Evolutionary conservation across 2,888 invertebrate genomes (phyloP), one percentile per base, ranked within the genome.

Genomic region (Clivina fossor): DNA sequence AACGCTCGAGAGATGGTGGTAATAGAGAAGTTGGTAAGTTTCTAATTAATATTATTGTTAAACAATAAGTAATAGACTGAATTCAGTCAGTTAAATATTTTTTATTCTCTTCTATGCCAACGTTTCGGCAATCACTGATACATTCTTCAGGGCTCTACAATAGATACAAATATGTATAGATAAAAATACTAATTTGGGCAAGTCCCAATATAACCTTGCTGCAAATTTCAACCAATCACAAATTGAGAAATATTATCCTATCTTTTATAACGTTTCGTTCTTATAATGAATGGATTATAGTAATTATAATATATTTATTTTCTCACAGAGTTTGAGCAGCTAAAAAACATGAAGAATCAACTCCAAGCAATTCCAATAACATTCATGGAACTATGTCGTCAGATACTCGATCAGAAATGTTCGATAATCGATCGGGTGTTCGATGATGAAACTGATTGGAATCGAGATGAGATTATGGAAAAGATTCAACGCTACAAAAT

Each of bases 401-500:
- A 44, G 37, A 53, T 44, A 4, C 8, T 44, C 8, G 37, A 53
- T 16, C 44, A 44, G 11, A 53, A 53, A 53, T 44, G 35, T 16
- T 11, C 18, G 13, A 53, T 55, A 11, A 13, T 55, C 9, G 55
- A 55, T 30, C 19, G 40, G 20, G 30, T 47, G 20, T 55, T 55
- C 20, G 22, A 46, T 18, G 55, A 55, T 13, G 47, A 55, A 11
- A 40, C 38, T 30, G 47, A 55, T 32, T 55, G 55, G 55, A 30
- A 16, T 38, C 55, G 47, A 20, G 55, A 55, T 30, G 37, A 28
- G 1, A 19, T 55, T 2, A 47, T 55, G n/a, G 20, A 19, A 3
- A 46, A 55, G 16, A 55, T 55, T 9, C 37, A 47, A n/a, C 2
- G 9, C 7, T 55, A 47, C 15, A 55, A 55, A 40, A 22, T 37